Conservation (phyloP, 2,113 vertebrate species). For the Mustelus asterias region DNA sequence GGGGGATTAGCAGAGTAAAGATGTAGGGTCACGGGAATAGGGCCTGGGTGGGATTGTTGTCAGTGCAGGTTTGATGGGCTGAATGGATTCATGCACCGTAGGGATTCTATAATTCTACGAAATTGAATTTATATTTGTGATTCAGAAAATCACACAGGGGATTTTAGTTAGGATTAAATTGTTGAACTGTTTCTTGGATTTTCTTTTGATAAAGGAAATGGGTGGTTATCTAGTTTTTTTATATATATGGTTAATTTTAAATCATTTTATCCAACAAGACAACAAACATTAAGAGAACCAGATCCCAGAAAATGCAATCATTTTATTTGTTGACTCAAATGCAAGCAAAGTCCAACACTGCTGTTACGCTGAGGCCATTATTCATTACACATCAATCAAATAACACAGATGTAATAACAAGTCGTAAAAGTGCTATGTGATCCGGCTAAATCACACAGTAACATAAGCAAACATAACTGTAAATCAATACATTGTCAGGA, state of each 20-base stretch:
- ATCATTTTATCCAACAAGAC: neutral
- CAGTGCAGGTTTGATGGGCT: too few species aligned
- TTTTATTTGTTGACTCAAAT: neutral
- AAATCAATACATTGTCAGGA: neutral
- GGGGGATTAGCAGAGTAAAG: too few species aligned
- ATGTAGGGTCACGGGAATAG: too few species aligned
- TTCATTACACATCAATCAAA: neutral
- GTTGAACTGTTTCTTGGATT: neutral
- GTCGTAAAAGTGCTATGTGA: neutral
- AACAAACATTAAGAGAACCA: neutral
- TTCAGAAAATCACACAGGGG: neutral
- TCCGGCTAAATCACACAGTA: neutral
- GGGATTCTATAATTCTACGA: too few species aligned
- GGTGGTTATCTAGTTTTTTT: neutral
- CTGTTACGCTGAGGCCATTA: neutral
- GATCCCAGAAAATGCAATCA: neutral
- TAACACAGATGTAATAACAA: conserved; percentile 3
- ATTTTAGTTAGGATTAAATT: neutral
- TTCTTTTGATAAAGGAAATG: neutral
- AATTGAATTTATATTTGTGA: neutral
- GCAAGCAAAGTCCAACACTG: neutral
- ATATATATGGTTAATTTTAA: neutral
- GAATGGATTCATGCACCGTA: too few species aligned
- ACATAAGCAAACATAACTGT: neutral
- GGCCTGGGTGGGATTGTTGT: too few species aligned